phyloP scores from a whole-genome alignment of 1,140 invertebrate species.

The Eumaeus atala region DNA sequence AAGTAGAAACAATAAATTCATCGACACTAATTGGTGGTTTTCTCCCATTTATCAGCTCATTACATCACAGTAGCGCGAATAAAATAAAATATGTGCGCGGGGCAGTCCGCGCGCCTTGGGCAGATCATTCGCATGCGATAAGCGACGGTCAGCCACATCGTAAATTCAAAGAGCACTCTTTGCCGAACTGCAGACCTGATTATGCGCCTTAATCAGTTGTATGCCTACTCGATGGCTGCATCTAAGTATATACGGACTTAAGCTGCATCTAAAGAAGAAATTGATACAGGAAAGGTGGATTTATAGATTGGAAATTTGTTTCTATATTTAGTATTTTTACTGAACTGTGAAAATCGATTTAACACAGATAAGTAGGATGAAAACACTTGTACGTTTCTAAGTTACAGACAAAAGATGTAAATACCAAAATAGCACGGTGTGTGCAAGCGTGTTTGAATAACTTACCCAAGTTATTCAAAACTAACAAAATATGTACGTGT shows the following conservation, averaged over 20 bases:
- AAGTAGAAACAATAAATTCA: conserved; percentile 74
- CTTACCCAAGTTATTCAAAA: too few species aligned
- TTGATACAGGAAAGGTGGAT: too few species aligned
- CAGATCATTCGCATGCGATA: conserved; percentile 72
- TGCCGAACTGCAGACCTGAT: conserved; percentile 68
- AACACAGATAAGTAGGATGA: too few species aligned
- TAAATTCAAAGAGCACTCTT: conserved; percentile 67
- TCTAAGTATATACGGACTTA: background rate
- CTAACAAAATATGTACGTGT: too few species aligned
- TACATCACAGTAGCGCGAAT: conserved; percentile 73
- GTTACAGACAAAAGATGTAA: too few species aligned
- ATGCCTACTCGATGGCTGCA: conserved; percentile 29
- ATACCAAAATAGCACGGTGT: too few species aligned
- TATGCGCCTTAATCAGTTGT: conserved; percentile 67
- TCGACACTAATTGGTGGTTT: conserved; percentile 74
- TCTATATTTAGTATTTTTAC: too few species aligned
- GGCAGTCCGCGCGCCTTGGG: conserved; percentile 63
- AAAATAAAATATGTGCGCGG: conserved; percentile 72
- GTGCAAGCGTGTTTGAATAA: too few species aligned
- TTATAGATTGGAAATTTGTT: too few species aligned
- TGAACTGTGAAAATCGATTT: too few species aligned
- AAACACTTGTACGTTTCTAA: too few species aligned
- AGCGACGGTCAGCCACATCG: conserved; percentile 69
- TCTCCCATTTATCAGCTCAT: conserved; percentile 73
- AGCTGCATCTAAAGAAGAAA: background rate